Conservation (phyloP, 2,888 invertebrate species). For the Acrobasis repandana region DNA sequence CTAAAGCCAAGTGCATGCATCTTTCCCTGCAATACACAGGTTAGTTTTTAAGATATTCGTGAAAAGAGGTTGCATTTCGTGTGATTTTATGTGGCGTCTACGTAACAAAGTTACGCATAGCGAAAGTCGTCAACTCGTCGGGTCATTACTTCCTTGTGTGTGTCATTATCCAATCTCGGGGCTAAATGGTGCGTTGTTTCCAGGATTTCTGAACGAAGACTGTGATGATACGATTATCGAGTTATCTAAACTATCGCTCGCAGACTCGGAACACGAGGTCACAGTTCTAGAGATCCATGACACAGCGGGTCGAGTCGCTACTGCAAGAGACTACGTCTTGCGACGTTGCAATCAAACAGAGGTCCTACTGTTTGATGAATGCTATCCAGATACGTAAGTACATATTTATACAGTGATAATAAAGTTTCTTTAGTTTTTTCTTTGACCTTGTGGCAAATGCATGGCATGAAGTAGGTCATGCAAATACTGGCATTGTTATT, state of each 20-base stretch:
- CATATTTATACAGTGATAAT: slow-evolving; percentile 19
- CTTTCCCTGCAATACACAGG: slow-evolving; percentile 82
- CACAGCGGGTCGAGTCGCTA: slow-evolving; percentile 57
- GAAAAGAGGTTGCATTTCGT: slow-evolving; percentile 30
- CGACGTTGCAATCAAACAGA: slow-evolving; percentile 86
- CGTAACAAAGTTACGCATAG: slow-evolving; percentile 64
- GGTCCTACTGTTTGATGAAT: slow-evolving; percentile 84
- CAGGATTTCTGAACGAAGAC: slow-evolving; percentile 80
- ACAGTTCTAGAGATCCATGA: slow-evolving; percentile 74
- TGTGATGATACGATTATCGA: slow-evolving; percentile 83
- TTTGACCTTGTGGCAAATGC: slow-evolving; percentile 33
- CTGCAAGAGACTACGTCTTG: slow-evolving; percentile 80
- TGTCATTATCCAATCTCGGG: slow-evolving; percentile 49
- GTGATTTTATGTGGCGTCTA: slow-evolving; percentile 51
- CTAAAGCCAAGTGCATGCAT: slow-evolving; percentile 83
- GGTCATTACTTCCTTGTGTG: slow-evolving; percentile 67
- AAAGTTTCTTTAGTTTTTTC: slow-evolving; percentile 14
- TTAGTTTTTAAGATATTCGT: slow-evolving; percentile 44
- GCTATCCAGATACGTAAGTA: slow-evolving; percentile 86
- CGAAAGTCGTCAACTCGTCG: slow-evolving; percentile 64
- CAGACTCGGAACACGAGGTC: slow-evolving; percentile 70
- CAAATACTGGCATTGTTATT: slow-evolving; percentile 46
- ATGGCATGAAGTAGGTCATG: slow-evolving; percentile 49
- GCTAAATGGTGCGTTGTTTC: slow-evolving; percentile 42
- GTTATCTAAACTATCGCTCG: slow-evolving; percentile 78